A percentile compares a stretch with the other conserved stretches of the same genome.
Conservation (phyloP, 2,113 vertebrate species). For the Strigops habroptila region DNA sequence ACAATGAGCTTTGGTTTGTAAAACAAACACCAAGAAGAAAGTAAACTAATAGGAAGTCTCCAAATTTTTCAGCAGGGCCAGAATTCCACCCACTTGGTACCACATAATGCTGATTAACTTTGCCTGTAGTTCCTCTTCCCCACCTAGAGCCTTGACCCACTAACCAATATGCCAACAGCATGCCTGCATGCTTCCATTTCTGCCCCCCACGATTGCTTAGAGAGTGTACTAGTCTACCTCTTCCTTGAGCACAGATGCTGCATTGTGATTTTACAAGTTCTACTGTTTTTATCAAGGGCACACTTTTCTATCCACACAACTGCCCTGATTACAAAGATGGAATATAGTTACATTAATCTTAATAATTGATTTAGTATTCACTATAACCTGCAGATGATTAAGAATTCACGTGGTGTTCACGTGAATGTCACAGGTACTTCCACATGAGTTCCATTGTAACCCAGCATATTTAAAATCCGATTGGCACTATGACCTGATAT, state of each 20-base stretch:
- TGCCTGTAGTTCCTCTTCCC: not conserved
- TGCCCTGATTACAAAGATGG: not conserved
- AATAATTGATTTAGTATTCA: conserved; percentile 18
- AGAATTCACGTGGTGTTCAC: not conserved
- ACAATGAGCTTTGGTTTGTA: not conserved
- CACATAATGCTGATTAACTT: not conserved
- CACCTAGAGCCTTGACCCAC: not conserved
- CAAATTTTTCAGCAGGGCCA: not conserved
- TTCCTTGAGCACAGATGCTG: not conserved
- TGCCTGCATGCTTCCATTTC: not conserved
- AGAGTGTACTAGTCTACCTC: not conserved
- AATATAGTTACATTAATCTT: not conserved
- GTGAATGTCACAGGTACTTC: not conserved
- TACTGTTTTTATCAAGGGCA: not conserved
- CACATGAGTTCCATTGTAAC: not conserved
- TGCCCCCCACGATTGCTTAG: not conserved
- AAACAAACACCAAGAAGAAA: not conserved
- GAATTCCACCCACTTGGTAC: not conserved
- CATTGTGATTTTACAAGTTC: not conserved
- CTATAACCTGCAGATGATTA: not conserved
- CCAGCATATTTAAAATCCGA: not conserved
- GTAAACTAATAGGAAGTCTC: not conserved
- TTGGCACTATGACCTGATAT: not conserved
- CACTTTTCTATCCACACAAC: not conserved
- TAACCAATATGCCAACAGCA: not conserved